These are phyloP conservation scores for Sphaerophoria taeniata DNA, from an alignment of 2,888 invertebrate species.

Conservation along the genomic window DNA sequence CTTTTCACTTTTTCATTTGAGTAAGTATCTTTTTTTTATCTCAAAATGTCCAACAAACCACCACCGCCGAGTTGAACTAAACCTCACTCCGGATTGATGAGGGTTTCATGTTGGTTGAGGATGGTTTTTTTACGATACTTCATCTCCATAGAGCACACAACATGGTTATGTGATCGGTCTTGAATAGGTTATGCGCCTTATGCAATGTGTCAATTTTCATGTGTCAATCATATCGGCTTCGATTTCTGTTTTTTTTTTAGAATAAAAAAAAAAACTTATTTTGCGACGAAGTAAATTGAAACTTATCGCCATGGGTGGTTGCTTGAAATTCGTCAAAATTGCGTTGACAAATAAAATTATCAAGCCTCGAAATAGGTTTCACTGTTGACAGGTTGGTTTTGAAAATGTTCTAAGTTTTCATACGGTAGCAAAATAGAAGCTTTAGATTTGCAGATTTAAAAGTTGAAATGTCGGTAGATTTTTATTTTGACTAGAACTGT, in stretches of 20 bases:
- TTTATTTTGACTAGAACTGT: no score
- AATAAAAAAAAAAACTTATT: not conserved
- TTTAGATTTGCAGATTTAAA: not conserved
- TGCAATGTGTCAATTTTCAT: constrained; percentile 69
- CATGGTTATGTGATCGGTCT: constrained; percentile 22
- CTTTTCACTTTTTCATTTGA: constrained; percentile 66
- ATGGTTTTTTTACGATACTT: constrained; percentile 10
- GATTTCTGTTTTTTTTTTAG: constrained; percentile 54
- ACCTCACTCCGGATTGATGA: constrained; percentile 12
- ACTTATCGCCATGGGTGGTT: constrained; percentile 56
- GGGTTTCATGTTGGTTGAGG: constrained; percentile 23
- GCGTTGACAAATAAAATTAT: not conserved
- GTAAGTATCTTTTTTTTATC: constrained; percentile 5
- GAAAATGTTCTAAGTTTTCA: constrained; percentile 4
- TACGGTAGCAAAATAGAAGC: constrained; percentile 43
- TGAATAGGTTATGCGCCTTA: constrained; percentile 33
- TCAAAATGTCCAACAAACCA: not conserved
- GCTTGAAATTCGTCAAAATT: constrained; percentile 29
- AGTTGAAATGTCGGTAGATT: no score
- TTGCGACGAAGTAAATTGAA: constrained; percentile 53
- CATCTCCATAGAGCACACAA: constrained; percentile 14
- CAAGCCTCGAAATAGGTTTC: constrained; percentile 1
- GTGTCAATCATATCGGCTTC: constrained; percentile 67
- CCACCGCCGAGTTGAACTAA: constrained; percentile 20
- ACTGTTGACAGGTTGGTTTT: constrained; percentile 43